Base-by-base conservation (phyloP, 2,888 invertebrate genomes). In the Cyclophora albipunctata region DNA sequence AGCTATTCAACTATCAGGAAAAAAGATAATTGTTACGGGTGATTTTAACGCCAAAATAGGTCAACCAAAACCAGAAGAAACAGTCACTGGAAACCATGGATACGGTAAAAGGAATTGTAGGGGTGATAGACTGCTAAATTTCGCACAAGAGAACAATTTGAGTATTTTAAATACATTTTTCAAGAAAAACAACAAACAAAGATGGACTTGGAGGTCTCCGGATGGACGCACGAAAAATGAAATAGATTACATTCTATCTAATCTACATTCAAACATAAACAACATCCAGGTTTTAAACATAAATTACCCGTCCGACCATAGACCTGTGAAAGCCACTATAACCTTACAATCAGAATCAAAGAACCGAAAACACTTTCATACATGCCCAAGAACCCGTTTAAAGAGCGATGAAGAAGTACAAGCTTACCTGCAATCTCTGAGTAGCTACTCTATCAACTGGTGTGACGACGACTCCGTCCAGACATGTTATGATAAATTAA, bases 161-260 rank as follows among this genome's bases (percentile, higher is more conserved):
- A 20, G 5, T 5, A 45, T 49, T 5, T 20, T 5, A 2, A 49
- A 49, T 35, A 42, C 45, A 35, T 45, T 45, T 33, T 37, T 33
- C 34, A 42, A 49, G 4, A 45, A 7, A 34, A 45, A 45, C 20
- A 2, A 45, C 3, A 45, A 45, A 20, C 20, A n/a, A 34, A 45
- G 45, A 45, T 49, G 49, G 49, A 49, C 49, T 33, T 49, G 45
- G 34, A 37, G 42, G 2, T 49, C 49, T 3, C 49, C 49, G 3
- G 41, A 45, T 41, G 44, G 42, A 42, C 35, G 3, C 3, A 49
- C 20, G 3, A 45, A 42, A 42, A 49, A 49, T 41, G 45, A 49
- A 35, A 45, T 49, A 45, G 49, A 49, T 33, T 49, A 20, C 35
- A 49, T 49, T 35, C 4, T 45, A 34, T 7, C 34, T 37, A 3